phyloP scores from a whole-genome alignment of 2,888 invertebrate species.

The Phanerotoma sp. region DNA sequence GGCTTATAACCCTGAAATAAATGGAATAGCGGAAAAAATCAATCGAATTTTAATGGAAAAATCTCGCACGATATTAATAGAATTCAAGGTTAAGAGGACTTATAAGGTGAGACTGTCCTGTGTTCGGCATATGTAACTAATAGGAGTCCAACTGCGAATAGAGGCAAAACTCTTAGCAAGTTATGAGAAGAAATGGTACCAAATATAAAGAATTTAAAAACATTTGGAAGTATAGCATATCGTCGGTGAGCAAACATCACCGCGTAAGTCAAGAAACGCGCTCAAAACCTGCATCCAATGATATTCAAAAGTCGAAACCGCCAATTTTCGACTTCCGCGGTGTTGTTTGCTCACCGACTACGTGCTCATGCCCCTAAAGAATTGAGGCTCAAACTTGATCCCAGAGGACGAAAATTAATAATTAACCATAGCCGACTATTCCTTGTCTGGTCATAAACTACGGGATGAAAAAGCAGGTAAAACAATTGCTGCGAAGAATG shows the following conservation, averaged over 20 bases:
- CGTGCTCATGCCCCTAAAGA: conserved; percentile 26
- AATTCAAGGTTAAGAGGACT: conserved; percentile 31
- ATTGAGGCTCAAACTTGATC: conserved; percentile 22
- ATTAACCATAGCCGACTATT: conserved; percentile 28
- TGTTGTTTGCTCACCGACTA: no score
- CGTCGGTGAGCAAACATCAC: no score
- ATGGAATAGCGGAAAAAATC: conserved; percentile 36
- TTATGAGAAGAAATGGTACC: conserved; percentile 21
- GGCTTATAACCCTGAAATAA: conserved; percentile 37
- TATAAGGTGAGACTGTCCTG: conserved; percentile 37
- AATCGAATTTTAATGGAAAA: conserved; percentile 35
- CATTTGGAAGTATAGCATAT: conserved; percentile 25
- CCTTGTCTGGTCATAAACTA: conserved; percentile 15
- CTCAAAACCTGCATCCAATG: no score
- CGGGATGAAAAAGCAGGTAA: neutral
- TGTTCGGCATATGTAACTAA: conserved; percentile 33
- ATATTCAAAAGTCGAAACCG: no score
- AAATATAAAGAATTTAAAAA: conserved; percentile 15
- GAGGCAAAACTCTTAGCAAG: conserved; percentile 20
- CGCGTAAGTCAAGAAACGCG: no score
- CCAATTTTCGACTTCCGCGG: no score
- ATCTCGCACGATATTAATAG: conserved; percentile 34
- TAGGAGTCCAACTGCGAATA: conserved; percentile 26
- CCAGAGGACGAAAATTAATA: conserved; percentile 16
- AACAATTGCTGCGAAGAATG: no score